Percentiles rank a stretch among this genome's conserved stretches.
Conservation (phyloP, 2,888 invertebrate genomes). For the Elaeidobius kamerunicus region DNA sequence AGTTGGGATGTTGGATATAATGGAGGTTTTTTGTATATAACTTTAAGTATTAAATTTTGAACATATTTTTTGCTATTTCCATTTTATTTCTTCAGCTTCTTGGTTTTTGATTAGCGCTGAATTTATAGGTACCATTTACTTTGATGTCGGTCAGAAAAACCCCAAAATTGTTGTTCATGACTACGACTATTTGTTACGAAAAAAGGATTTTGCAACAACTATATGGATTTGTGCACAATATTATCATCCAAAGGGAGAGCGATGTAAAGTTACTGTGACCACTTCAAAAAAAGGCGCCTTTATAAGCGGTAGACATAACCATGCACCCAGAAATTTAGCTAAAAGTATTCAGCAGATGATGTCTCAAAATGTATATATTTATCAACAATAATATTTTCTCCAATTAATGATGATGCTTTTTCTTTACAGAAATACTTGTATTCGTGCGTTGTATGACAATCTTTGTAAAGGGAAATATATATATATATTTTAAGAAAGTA, state of each 20-base stretch:
- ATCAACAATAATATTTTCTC: too few species aligned
- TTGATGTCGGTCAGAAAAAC: conserved; percentile 38
- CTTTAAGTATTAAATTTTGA: too few species aligned
- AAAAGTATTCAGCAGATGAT: conserved; percentile 1
- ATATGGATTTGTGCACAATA: conserved; percentile 39
- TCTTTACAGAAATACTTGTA: too few species aligned
- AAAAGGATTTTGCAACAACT: conserved; percentile 33
- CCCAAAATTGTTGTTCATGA: conserved; percentile 38
- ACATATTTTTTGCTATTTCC: too few species aligned
- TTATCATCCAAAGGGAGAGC: conserved; percentile 33
- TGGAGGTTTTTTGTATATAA: too few species aligned
- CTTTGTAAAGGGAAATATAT: too few species aligned
- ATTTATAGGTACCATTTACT: conserved; percentile 38
- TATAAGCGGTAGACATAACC: conserved; percentile 36
- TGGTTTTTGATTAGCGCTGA: background rate
- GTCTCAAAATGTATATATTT: background rate
- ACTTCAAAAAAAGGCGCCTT: conserved; percentile 35
- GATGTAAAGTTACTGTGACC: conserved; percentile 36
- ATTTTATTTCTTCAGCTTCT: background rate
- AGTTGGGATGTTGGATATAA: too few species aligned
- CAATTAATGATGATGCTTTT: too few species aligned
- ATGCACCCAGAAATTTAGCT: conserved; percentile 30
- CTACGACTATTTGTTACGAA: conserved; percentile 35
- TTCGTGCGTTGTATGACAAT: too few species aligned
- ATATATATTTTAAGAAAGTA: too few species aligned